Percentiles rank a stretch among this genome's conserved stretches.
phyloP scores from a whole-genome alignment of 1,140 invertebrate genomes.

The Apis florea region DNA sequence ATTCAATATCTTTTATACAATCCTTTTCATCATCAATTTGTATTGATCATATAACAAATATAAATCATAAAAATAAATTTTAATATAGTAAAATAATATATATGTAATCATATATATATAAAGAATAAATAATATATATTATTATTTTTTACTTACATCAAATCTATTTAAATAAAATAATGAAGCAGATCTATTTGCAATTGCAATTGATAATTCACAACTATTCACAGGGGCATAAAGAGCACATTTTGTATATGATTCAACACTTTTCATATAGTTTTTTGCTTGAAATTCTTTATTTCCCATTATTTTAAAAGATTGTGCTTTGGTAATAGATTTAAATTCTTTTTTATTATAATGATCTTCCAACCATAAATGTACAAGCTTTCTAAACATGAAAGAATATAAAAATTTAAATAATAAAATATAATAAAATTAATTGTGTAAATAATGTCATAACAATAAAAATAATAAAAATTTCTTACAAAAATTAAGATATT shows the following conservation, averaged over 20 bases:
- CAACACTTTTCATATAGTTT: conserved; percentile 69
- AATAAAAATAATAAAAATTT: conserved; percentile 27
- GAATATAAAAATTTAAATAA: background rate
- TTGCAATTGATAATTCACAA: conserved; percentile 73
- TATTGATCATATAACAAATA: conserved; percentile 16
- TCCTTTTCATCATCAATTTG: conserved; percentile 66
- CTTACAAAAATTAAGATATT: background rate
- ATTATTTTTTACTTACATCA: conserved; percentile 64
- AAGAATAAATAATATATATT: background rate
- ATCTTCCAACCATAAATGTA: conserved; percentile 66
- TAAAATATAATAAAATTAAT: conserved; percentile 17
- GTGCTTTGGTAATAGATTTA: conserved; percentile 65
- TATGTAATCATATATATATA: too few relatives aligned
- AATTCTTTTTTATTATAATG: conserved; percentile 44
- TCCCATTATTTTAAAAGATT: conserved; percentile 67
- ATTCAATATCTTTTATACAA: conserved; percentile 75
- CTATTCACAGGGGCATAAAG: conserved; percentile 69
- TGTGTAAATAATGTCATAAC: background rate
- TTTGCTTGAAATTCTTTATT: conserved; percentile 74
- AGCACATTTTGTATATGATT: conserved; percentile 75
- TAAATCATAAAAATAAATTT: background rate
- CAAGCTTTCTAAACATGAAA: conserved; percentile 56
- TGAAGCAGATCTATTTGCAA: conserved; percentile 79
- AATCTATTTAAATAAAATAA: conserved; percentile 74
- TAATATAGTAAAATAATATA: background rate